Conservation (phyloP, 2,113 vertebrate genomes). For the Acrocephalus arundinaceus region DNA sequence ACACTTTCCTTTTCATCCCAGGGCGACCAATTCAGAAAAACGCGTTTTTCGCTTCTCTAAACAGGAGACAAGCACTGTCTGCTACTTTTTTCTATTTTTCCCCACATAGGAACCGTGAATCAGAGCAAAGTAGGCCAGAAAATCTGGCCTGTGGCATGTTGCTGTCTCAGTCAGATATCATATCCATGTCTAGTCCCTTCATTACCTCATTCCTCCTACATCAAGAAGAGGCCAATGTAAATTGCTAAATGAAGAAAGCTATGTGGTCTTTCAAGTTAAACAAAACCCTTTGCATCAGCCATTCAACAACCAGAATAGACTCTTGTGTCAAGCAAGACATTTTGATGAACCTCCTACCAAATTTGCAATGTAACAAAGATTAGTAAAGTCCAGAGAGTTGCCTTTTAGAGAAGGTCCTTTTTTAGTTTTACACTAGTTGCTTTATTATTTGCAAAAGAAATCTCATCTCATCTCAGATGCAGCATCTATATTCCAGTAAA, state of each 20-base stretch:
- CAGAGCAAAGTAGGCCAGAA: neutral
- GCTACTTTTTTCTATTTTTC: neutral
- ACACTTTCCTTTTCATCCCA: neutral
- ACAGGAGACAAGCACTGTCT: neutral
- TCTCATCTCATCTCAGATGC: slow-evolving; percentile 37
- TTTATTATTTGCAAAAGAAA: slow-evolving; percentile 15
- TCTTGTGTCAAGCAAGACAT: neutral
- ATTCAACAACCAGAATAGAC: neutral
- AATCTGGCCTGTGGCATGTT: neutral
- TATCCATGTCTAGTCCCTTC: slow-evolving; percentile 19
- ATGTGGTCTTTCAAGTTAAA: slow-evolving; percentile 43
- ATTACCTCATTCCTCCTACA: slow-evolving; percentile 60
- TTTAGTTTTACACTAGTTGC: neutral
- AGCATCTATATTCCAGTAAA: slow-evolving; percentile 62
- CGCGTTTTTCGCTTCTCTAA: neutral
- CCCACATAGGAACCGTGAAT: neutral
- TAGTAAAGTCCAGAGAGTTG: neutral
- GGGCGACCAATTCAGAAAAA: neutral
- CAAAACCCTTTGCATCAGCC: slow-evolving; percentile 27
- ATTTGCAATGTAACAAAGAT: neutral
- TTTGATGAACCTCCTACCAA: neutral
- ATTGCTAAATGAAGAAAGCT: slow-evolving; percentile 48
- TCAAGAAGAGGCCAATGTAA: slow-evolving; percentile 40
- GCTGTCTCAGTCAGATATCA: slow-evolving; percentile 5
- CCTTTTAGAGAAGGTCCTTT: neutral